A percentile compares a stretch with the other conserved stretches of the same genome.
Conservation (phyloP, 2,797 vertebrate genomes). For the Semaprochilodus insignis region DNA sequence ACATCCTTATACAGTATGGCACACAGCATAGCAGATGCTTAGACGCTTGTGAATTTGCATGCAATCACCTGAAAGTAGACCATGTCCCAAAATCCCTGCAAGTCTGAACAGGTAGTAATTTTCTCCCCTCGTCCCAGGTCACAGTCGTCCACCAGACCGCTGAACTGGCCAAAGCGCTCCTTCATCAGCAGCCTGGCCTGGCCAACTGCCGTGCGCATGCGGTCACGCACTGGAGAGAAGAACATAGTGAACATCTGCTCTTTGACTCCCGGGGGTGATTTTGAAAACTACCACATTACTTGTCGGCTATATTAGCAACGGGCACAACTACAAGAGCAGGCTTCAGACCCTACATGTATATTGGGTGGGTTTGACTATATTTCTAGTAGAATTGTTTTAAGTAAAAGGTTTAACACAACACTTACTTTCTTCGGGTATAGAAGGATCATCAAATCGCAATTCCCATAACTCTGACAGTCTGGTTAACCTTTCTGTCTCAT, state of each 20-base stretch:
- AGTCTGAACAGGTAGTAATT: constrained; percentile 85
- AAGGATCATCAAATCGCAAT: constrained; percentile 77
- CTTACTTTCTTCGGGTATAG: constrained; percentile 94
- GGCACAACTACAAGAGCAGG: not conserved
- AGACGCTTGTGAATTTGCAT: not conserved
- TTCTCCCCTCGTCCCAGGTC: constrained; percentile 88
- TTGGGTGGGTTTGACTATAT: too few species aligned
- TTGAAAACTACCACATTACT: not conserved
- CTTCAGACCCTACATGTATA: too few species aligned
- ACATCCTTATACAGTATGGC: too few species aligned
- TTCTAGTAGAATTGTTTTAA: not conserved
- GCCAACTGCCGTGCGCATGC: constrained; percentile 87
- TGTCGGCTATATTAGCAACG: not conserved
- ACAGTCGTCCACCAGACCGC: constrained; percentile 89
- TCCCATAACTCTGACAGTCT: constrained; percentile 83
- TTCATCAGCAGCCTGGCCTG: constrained; percentile 91
- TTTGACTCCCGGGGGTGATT: not conserved
- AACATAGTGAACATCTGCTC: not conserved
- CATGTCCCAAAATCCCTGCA: constrained; percentile 99
- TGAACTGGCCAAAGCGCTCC: constrained; percentile 93
- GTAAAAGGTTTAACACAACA: not conserved
- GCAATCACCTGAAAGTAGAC: constrained; percentile 87
- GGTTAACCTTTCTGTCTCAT: constrained; percentile 79
- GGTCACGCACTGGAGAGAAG: constrained; percentile 83
- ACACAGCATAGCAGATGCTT: not conserved